Evolutionary conservation across 1,140 invertebrate species (phyloP).

Genomic region (Leptinotarsa texana): DNA sequence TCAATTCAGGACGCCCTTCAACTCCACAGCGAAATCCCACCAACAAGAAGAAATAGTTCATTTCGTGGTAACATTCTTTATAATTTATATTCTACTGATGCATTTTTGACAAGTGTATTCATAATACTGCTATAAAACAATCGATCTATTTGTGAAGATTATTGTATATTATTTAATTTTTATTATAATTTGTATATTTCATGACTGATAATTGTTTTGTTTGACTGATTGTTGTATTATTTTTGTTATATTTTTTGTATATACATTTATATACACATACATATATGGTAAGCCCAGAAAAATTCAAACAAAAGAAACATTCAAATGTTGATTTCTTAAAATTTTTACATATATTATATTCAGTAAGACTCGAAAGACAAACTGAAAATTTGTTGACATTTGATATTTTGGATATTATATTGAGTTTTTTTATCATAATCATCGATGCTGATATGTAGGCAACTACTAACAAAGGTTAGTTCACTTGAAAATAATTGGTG

Average conservation of each 20-base stretch:
- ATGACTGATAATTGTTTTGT: conserved; percentile 6
- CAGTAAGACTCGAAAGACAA: too few species aligned
- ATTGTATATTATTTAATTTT: conserved; percentile 28
- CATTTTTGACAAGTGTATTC: conserved; percentile 16
- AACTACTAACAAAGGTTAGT: too few species aligned
- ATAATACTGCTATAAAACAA: conserved; percentile 19
- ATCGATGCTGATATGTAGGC: too few species aligned
- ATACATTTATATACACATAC: background rate
- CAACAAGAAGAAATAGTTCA: conserved; percentile 77
- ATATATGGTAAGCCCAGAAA: too few species aligned
- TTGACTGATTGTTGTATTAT: conserved; percentile 11
- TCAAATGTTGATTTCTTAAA: too few species aligned
- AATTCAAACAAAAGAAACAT: too few species aligned
- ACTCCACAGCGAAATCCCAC: conserved; percentile 83
- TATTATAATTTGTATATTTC: conserved; percentile 22
- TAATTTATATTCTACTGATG: conserved; percentile 22
- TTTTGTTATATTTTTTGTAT: conserved; percentile 5
- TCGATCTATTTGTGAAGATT: conserved; percentile 22
- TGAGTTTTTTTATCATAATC: too few species aligned
- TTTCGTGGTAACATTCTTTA: conserved; percentile 5
- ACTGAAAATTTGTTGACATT: too few species aligned
- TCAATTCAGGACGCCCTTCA: conserved; percentile 78
- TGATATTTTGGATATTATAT: too few species aligned
- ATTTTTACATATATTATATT: too few species aligned
- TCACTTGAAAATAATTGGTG: too few species aligned